A percentile compares a stretch with the other conserved stretches of the same genome.
These are phyloP conservation scores for Edolisoma coerulescens DNA, from an alignment of 2,113 vertebrate species.

Conservation along the genomic window DNA sequence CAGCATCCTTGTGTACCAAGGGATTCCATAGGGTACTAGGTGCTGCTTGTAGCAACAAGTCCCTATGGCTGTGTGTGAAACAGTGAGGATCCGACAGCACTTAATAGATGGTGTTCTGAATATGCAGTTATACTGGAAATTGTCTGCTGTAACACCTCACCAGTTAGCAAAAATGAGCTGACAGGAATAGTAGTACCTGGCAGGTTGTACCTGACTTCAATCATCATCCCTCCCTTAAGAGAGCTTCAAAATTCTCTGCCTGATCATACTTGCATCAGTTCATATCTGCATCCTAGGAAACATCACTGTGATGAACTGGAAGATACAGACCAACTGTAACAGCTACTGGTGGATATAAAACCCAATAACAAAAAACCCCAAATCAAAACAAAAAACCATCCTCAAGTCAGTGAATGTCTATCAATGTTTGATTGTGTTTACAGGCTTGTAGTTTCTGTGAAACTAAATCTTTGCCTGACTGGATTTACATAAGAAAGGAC, in stretches of 20 bases:
- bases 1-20: neutral
- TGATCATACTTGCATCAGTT: neutral
- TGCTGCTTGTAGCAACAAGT: neutral
- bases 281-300: neutral
- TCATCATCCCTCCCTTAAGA: neutral
- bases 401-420: neutral
- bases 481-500: neutral
- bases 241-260: neutral
- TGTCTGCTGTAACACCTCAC: neutral
- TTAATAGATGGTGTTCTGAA: neutral
- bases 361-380: rapidly evolving
- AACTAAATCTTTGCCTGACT: neutral
- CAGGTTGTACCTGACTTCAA: neutral
- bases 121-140: neutral
- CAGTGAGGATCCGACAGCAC: neutral
- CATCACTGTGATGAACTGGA: neutral
- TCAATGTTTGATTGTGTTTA: neutral
- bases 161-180: neutral
- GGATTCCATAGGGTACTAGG: neutral
- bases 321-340: neutral
- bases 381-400: neutral
- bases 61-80: neutral
- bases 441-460: neutral
- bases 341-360: neutral
- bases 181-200: neutral